These are phyloP conservation scores for Lasioglossum pauxillum DNA, from an alignment of 2,888 invertebrate genomes.

Conservation along the genomic window DNA sequence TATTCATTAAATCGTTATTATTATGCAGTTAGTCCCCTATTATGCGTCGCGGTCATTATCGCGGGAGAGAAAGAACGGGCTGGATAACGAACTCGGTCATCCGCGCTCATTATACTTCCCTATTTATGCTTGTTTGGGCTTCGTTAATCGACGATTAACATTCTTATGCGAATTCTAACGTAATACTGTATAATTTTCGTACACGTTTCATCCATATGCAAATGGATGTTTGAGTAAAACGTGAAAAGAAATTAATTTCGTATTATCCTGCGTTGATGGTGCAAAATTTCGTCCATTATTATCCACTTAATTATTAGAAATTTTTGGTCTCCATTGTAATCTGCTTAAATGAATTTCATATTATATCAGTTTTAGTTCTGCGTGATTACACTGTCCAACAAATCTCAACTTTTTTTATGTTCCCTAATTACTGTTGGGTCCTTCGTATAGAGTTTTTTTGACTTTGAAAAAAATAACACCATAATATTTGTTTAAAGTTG, in stretches of 20 bases:
- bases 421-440: too few species aligned
- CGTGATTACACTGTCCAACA: too few species aligned
- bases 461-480: too few species aligned
- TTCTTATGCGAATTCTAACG: not conserved
- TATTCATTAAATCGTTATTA: conserved; percentile 19
- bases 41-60: not conserved
- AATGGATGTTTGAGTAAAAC: not conserved
- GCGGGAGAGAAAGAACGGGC: not conserved
- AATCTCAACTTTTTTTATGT: too few species aligned
- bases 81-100: not conserved
- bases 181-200: not conserved
- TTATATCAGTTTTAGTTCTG: not conserved
- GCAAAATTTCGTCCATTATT: not conserved
- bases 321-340: not conserved
- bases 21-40: not conserved
- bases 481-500: too few species aligned
- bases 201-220: not conserved
- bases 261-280: not conserved
- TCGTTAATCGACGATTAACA: not conserved
- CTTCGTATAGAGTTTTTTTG: too few species aligned
- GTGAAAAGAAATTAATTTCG: not conserved
- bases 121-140: not conserved
- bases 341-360: not conserved
- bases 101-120: not conserved
- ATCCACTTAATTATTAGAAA: not conserved